These are phyloP conservation scores for Tragelaphus scriptus DNA, from an alignment of 2,113 vertebrate genomes.

Conservation along the genomic window DNA sequence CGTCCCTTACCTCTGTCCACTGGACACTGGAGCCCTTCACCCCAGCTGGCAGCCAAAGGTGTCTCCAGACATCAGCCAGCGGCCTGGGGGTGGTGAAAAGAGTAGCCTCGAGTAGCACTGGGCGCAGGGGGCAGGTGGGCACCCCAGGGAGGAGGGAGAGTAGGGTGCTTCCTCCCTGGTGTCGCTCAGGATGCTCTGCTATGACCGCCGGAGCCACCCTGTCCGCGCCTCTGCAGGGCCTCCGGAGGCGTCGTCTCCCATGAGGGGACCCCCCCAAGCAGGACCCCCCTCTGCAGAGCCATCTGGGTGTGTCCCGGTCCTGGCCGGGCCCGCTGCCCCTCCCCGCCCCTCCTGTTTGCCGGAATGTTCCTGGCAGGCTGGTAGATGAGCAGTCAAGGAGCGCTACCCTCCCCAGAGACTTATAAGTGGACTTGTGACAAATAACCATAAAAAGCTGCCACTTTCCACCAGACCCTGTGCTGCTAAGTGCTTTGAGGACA, in stretches of 20 bases:
- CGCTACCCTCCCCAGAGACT: neutral
- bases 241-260: neutral
- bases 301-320: neutral
- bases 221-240: too few species aligned
- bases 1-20: neutral
- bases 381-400: neutral
- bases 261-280: neutral
- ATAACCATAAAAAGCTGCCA: neutral
- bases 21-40: neutral
- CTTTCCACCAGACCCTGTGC: neutral
- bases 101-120: rapidly evolving
- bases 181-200: neutral
- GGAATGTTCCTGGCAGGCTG: neutral
- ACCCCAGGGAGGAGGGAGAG: neutral
- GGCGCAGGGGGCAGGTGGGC: neutral
- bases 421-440: neutral
- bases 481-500: neutral
- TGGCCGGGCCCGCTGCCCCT: rapidly evolving
- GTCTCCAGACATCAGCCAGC: neutral
- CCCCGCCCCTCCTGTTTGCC: neutral
- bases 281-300: neutral
- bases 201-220: neutral
- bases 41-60: neutral
- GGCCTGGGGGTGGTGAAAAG: neutral
- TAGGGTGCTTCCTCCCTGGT: rapidly evolving